Evolutionary conservation across 2,113 vertebrate species (phyloP).

Genomic region (Jaculus jaculus): DNA sequence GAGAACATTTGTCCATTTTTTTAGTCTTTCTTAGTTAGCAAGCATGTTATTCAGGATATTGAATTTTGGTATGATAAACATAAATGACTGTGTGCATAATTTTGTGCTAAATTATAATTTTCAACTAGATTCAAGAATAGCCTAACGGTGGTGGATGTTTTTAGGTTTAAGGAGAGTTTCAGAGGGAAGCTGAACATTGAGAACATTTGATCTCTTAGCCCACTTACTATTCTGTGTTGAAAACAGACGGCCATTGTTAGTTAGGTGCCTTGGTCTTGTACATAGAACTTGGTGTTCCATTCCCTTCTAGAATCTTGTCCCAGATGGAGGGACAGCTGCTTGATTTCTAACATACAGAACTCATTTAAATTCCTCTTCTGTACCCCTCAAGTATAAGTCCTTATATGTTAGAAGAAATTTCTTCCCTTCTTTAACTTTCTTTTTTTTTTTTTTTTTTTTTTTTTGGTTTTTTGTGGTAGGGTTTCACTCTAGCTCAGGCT

Average conservation of each 20-base stretch:
- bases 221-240: not conserved
- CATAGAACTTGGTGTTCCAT: not conserved
- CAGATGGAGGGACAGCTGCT: not conserved
- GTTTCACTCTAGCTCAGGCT: too few species aligned
- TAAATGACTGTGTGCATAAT: not conserved
- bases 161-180: constrained; percentile 38
- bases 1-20: not conserved
- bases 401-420: constrained; percentile 14
- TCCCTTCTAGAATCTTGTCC: not conserved
- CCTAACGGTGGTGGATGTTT: not conserved
- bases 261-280: not conserved
- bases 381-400: not conserved
- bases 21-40: not conserved
- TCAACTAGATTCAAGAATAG: not conserved
- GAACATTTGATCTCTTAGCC: not conserved
- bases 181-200: constrained; percentile 45
- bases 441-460: too few species aligned
- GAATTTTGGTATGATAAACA: constrained; percentile 23
- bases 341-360: constrained; percentile 6
- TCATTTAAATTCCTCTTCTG: not conserved
- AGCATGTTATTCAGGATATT: not conserved
- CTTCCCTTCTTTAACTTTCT: not conserved
- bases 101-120: not conserved
- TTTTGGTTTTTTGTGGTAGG: too few species aligned
- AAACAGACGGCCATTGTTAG: not conserved